Evolutionary conservation across 2,797 vertebrate genomes (phyloP).

Genomic region (Kryptopterus vitreolus): DNA sequence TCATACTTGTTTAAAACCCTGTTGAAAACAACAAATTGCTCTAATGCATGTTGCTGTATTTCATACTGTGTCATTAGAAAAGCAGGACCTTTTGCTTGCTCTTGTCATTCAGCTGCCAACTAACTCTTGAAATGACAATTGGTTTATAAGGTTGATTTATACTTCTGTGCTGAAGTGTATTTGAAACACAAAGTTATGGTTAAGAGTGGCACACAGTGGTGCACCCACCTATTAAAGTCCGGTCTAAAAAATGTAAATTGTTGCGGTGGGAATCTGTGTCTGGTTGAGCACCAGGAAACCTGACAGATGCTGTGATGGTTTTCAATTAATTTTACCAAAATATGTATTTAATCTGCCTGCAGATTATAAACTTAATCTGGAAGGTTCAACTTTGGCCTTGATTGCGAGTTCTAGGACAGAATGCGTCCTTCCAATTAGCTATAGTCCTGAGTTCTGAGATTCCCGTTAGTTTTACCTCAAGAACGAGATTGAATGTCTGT

Average conservation of each 20-base stretch:
- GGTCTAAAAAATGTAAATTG: background rate
- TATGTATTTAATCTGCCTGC: background rate
- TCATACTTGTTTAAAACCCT: background rate
- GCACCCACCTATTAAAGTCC: background rate
- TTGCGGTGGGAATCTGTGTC: background rate
- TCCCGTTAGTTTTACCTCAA: background rate
- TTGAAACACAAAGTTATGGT: background rate
- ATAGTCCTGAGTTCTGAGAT: background rate
- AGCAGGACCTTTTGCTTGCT: background rate
- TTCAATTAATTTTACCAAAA: background rate
- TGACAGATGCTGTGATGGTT: background rate
- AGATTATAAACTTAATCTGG: background rate
- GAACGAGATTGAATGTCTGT: background rate
- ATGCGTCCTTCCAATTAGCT: background rate
- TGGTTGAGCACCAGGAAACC: background rate
- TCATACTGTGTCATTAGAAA: background rate
- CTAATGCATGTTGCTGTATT: background rate
- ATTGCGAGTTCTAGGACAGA: background rate
- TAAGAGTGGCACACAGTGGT: background rate
- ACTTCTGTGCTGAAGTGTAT: constrained; percentile 1
- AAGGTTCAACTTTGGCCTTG: background rate
- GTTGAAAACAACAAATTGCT: background rate
- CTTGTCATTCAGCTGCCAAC: background rate
- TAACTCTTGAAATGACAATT: background rate
- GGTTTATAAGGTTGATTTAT: background rate